Conservation (phyloP, 2,797 vertebrate species). For the Pipistrellus nathusii region DNA sequence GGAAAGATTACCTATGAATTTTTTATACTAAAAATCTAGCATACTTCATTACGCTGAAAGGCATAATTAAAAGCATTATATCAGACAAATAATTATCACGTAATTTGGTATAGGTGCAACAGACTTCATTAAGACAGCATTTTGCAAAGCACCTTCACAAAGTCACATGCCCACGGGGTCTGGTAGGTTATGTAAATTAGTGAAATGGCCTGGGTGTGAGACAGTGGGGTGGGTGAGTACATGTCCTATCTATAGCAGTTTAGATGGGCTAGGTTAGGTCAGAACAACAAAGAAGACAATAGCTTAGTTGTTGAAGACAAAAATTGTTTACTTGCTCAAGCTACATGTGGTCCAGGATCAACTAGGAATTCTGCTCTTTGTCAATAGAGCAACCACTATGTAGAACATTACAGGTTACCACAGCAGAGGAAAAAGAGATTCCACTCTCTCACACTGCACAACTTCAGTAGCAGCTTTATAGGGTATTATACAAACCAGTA, state of each 20-base stretch:
- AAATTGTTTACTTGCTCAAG: not conserved
- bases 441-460: too few relatives aligned
- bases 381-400: not conserved
- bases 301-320: not conserved
- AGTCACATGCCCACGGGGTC: not conserved
- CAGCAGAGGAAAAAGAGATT: not conserved
- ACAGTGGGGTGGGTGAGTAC: not conserved
- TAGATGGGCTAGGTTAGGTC: not conserved
- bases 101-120: not conserved
- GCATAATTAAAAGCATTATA: slow-evolving; percentile 1
- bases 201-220: not conserved
- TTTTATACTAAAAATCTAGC: not conserved
- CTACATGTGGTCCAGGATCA: not conserved
- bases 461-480: too few relatives aligned
- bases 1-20: not conserved
- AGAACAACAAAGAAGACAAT: not conserved
- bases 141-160: not conserved
- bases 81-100: not conserved
- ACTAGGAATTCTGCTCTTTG: not conserved
- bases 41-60: not conserved
- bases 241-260: not conserved
- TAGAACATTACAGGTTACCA: not conserved
- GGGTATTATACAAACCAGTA: too few relatives aligned
- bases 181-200: not conserved
- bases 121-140: not conserved